Base-by-base conservation (phyloP, 1,140 invertebrate genomes). In the Lasioglossum albipes region DNA sequence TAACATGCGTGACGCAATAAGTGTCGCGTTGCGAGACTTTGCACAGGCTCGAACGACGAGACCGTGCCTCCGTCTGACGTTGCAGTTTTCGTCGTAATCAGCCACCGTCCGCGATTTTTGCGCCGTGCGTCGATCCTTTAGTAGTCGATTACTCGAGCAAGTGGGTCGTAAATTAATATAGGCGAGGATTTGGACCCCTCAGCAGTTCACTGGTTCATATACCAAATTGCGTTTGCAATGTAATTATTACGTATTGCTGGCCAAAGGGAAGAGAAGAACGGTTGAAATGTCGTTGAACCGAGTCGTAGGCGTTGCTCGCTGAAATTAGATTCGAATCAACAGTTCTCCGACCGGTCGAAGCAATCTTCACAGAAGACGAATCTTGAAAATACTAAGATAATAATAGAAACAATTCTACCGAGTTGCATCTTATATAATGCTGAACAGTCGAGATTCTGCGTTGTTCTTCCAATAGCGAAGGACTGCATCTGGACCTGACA, bases 1-100 rank as follows among this genome's bases (percentile, higher is more conserved):
- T 66, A 57, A 67, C 41, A 7, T 20, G n/a, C n/a, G 52, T 74
- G 77, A 79, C 71, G 77, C 31, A 79, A 74, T 27, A 5, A 59
- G 61, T 42, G 31, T n/a, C 7, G 41, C 27, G 2, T 18, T 54
- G 54, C 27, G 41, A 77, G 45, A 54, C 76, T 78, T 79, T 73
- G 77, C 59, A 66, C 49, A 27, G 52, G 72, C 49, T 42, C 59
- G 69, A 36, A 49, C 49, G 70, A 66, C 22, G n/a, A 57, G 22
- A 49, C 18, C 45, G 57, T 18, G 20, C 16, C 61, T 36, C 13
- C 41, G 20, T 10, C 20, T 41, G 75, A 70, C 76, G 70, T 57
- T 73, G 67, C 57, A 59, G 57, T n/a, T 59, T 59, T 9, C 20
- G 20, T n/a, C 7, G n/a, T 59, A n/a, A n/a, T 7, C 20, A 9